Base-by-base conservation (phyloP, 2,888 invertebrate species). In the Gari tellinella region DNA sequence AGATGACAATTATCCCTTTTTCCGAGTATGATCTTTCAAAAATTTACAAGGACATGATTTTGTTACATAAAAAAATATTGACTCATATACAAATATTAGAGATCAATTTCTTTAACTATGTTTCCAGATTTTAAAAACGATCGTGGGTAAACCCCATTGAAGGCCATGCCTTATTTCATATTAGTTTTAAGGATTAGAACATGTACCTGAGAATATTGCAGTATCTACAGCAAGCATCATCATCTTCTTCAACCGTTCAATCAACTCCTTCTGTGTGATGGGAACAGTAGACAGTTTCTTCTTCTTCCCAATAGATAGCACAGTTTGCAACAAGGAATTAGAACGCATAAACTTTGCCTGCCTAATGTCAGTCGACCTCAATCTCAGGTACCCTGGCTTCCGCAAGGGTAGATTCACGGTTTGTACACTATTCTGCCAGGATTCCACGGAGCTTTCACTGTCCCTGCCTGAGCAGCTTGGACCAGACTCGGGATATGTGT, bases 201-300 rank as follows among this genome's bases (percentile, higher is more conserved):
- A n/a, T n/a, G n/a, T 72, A 90, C 90, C 88, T 52, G 86, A 70
- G 60, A 81, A 86, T 10, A 89, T 68, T 8, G 88, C 80, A 37
- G 88, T 69, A 66, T 91, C 89, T 0, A 85, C 82, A 14, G 88
- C 86, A 26, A 82, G 52, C 1, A 74, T 67, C 26, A 90, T 49
- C 26, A 89, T 61, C 64, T 88, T 90, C 82, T 87, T 89, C 57
- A 90, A 80, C 49, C 90, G 73, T 17, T 90, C 90, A 26, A 88
- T 78, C 46, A 91, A 82, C 51, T 91, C 91, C 40, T 85, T 86
- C 70, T 88, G 88, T 12, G 80, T 80, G 19, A 90, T 65, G n/a
- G 82, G 79, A 52, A 80, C 63, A 58, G 86, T 82, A 55, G 84
- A 79, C 51, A 86, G 77, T 53, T 84, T 83, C 51, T 83, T 86